A percentile compares a stretch with the other conserved stretches of the same genome.
Evolutionary conservation across 2,113 vertebrate species (phyloP).

Genomic region (Chaenocephalus aceratus): DNA sequence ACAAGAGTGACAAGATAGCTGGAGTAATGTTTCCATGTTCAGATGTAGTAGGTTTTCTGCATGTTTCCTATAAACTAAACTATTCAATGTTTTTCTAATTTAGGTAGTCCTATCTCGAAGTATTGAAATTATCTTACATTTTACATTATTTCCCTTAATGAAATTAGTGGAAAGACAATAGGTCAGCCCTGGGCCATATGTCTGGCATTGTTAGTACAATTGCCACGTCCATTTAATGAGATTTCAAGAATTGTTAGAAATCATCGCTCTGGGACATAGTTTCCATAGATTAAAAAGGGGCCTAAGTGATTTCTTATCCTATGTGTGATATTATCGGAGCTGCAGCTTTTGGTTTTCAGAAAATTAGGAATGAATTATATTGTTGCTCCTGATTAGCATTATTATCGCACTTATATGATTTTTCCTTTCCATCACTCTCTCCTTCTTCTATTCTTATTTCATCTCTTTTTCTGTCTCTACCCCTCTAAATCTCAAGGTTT

Average conservation of each 20-base stretch:
- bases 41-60: background rate
- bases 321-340: slow-evolving; percentile 14
- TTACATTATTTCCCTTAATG: background rate
- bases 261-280: slow-evolving; percentile 2
- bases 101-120: background rate
- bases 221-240: slow-evolving; percentile 2
- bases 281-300: background rate
- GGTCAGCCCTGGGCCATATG: slow-evolving; percentile 4
- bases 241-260: slow-evolving; percentile 21
- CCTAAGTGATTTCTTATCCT: slow-evolving; percentile 10
- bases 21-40: background rate
- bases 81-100: background rate
- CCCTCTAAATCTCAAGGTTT: slow-evolving; percentile 82
- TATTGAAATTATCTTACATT: background rate
- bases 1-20: background rate
- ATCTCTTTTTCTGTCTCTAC: background rate
- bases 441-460: background rate
- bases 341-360: slow-evolving; percentile 21
- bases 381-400: background rate
- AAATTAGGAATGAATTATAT: slow-evolving; percentile 1
- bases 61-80: background rate
- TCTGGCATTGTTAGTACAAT: slow-evolving; percentile 16
- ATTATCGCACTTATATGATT: background rate
- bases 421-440: background rate
- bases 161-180: background rate